A percentile compares a stretch with the other conserved stretches of the same genome.
Conservation (phyloP, 2,113 vertebrate genomes). For the Anolis sagrei region DNA sequence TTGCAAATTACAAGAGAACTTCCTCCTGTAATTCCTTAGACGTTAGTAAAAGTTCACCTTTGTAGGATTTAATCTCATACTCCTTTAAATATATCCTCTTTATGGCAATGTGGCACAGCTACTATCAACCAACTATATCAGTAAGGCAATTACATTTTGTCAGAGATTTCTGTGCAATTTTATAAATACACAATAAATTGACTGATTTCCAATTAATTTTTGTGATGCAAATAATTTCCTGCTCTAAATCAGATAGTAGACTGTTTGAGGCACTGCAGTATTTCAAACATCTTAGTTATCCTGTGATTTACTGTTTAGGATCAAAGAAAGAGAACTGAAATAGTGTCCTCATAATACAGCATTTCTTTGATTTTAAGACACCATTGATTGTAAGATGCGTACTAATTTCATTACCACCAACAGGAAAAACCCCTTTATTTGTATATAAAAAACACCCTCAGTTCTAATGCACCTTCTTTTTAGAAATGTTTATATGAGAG, state of each 20-base stretch:
- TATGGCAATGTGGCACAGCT: neutral
- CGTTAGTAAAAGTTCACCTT: neutral
- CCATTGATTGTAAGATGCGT: no score
- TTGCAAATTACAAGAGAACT: neutral
- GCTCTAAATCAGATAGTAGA: neutral
- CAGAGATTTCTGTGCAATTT: neutral
- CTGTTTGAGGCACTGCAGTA: constrained; percentile 6
- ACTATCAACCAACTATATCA: neutral
- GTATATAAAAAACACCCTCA: no score
- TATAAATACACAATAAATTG: neutral
- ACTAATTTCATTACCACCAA: no score
- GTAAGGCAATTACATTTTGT: constrained; percentile 4
- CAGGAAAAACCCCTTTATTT: no score
- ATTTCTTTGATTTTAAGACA: no score
- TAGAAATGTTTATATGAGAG: no score
- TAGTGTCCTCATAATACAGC: neutral
- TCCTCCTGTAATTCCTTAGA: neutral
- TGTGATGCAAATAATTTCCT: constrained; percentile 10
- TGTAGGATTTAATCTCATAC: neutral
- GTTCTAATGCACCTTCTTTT: no score
- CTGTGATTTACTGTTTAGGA: neutral
- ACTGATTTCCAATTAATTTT: constrained; percentile 1
- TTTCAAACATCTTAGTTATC: neutral
- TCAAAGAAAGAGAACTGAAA: neutral
- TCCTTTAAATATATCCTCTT: neutral